These are phyloP conservation scores for Thamnaconus septentrionalis DNA, from an alignment of 2,113 vertebrate genomes.

Conservation along the genomic window DNA sequence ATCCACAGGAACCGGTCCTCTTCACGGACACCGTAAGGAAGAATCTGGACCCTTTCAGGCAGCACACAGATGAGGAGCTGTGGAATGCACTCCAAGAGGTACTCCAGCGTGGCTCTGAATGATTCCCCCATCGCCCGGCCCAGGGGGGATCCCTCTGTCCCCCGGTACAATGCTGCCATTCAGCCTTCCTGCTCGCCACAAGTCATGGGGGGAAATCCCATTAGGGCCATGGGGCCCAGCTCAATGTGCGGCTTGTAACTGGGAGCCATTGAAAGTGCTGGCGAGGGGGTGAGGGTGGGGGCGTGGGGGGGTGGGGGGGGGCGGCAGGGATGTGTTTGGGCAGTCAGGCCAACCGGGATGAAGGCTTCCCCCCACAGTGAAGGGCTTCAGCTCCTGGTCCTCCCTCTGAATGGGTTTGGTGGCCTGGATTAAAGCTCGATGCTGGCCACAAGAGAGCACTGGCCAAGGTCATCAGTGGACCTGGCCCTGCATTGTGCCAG, in stretches of 20 bases:
- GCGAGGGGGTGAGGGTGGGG: slow-evolving; percentile 70
- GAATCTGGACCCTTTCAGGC: slow-evolving; percentile 94
- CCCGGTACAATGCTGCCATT: slow-evolving; percentile 77
- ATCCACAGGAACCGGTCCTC: slow-evolving; percentile 88
- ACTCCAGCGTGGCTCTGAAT: slow-evolving; percentile 75
- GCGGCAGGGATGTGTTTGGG: slow-evolving; percentile 77
- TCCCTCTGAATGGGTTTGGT: slow-evolving; percentile 74
- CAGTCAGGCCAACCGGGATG: slow-evolving; percentile 75
- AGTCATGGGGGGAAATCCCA: slow-evolving; percentile 80
- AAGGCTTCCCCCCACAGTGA: slow-evolving; percentile 84
- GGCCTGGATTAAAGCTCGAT: slow-evolving; percentile 80
- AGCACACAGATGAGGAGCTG: slow-evolving; percentile 90
- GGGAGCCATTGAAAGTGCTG: slow-evolving; percentile 76
- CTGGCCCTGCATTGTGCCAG: slow-evolving; percentile 72
- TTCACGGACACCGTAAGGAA: slow-evolving; percentile 95
- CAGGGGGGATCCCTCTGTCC: slow-evolving; percentile 74
- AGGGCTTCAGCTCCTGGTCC: slow-evolving; percentile 84
- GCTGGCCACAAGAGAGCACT: slow-evolving; percentile 76
- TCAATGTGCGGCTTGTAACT: slow-evolving; percentile 77
- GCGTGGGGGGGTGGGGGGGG: slow-evolving; percentile 75
- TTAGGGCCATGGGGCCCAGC: slow-evolving; percentile 78
- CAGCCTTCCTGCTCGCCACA: slow-evolving; percentile 77
- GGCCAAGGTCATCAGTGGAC: slow-evolving; percentile 76
- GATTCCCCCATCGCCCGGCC: slow-evolving; percentile 68
- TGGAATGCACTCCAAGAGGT: slow-evolving; percentile 95